Evolutionary conservation across 92 coral and sea anemone species (phyloP).

Genomic region (Epizoanthus rinbou): DNA sequence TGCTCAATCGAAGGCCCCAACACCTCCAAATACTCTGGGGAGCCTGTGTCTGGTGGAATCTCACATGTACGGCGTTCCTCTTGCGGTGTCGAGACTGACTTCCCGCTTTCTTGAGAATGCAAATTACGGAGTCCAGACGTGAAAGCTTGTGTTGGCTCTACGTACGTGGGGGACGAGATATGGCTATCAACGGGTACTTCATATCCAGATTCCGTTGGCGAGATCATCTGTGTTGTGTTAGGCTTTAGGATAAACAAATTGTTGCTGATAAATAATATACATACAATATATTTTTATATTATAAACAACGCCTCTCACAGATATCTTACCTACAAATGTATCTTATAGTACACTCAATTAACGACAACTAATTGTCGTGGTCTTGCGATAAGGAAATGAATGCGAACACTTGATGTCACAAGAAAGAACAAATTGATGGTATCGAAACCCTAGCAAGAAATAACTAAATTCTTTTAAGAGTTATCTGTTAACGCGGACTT

Average conservation of each 20-base stretch:
- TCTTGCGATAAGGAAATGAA: no score
- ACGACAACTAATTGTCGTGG: no score
- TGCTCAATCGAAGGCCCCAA: not conserved
- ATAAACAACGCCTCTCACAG: no score
- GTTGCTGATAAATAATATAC: no score
- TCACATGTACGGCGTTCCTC: not conserved
- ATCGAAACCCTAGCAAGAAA: no score
- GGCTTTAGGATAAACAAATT: not conserved
- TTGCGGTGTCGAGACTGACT: not conserved
- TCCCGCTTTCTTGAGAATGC: not conserved
- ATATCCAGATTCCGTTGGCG: not conserved
- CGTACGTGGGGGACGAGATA: not conserved
- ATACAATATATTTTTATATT: no score
- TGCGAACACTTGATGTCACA: no score
- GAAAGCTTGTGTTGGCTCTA: not conserved
- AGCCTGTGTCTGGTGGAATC: not conserved
- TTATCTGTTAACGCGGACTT: no score
- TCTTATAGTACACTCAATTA: no score
- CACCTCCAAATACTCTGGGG: constrained; percentile 3
- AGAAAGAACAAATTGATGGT: no score
- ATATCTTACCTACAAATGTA: no score
- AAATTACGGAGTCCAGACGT: not conserved
- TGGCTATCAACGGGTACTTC: not conserved
- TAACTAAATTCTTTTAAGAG: no score
- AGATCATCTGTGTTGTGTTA: not conserved